Evolutionary conservation across 2,797 vertebrate genomes (phyloP), one percentile per base, ranked within the genome.

Genomic region (Channa striata): DNA sequence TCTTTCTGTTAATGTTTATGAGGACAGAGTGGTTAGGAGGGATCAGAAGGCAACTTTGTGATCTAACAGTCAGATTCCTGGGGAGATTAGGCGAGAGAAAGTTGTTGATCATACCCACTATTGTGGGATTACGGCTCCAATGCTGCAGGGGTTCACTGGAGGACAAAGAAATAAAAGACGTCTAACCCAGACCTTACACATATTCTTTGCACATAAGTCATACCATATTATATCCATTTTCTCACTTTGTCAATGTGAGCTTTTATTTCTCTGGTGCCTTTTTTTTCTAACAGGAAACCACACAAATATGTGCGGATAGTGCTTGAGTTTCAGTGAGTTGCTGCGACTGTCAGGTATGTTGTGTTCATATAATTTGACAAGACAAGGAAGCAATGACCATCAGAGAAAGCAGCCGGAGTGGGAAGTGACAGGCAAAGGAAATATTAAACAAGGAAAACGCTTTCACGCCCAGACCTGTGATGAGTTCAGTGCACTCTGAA

Each of bases 301-400:
- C 49, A 17, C 37, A 40, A 52, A 49, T 40, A 59, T 13, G 30
- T 53, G 53, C 10, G 11, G 49, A 43, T 20, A 34, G 59, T 67
- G 46, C 9, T 21, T 68, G 43, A 67, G 47, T 6, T 63, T 62
- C 70, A 67, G 79, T 51, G 25, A 1, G 34, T 69, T 64, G 65
- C 50, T 9, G 20, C 25, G 46, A 30, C 49, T 81, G 77, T 83
- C 64, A 83, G 79, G 74, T 78, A 61, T 16, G 65, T 21, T 46
- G n/a, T 9, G 53, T 81, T 80, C 79, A 39, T 84, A 83, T 84
- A 75, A 79, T 80, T 4, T 59, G 67, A 83, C 47, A 75, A 74
- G 84, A 82, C 80, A 62, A 50, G 77, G 80, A 82, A 72, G 70
- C 72, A 81, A 71, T 78, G 72, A 78, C 68, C 42, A 74, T 85